A percentile compares a stretch with the other conserved stretches of the same genome.
These are phyloP conservation scores for Microtus oregoni DNA, from an alignment of 2,113 vertebrate species.

Conservation along the genomic window DNA sequence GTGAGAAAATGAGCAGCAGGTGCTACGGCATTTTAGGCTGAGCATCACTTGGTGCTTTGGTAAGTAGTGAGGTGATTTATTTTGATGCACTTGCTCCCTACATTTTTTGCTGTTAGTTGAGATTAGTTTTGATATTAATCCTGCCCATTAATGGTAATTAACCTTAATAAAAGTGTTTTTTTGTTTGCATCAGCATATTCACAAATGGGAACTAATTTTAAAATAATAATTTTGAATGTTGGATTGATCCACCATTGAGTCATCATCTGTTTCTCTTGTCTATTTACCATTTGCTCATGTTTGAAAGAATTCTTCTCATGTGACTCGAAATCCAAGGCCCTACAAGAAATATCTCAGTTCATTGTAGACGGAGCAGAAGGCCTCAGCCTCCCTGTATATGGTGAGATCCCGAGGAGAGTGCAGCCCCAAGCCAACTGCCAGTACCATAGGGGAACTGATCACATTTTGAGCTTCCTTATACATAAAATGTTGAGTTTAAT, in stretches of 20 bases:
- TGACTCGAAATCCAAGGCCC: neutral
- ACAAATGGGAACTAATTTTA: slow-evolving; percentile 7
- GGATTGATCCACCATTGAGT: neutral
- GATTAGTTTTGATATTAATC: slow-evolving; percentile 46
- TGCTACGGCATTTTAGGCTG: neutral
- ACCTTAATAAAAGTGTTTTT: neutral
- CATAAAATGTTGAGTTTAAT: neutral
- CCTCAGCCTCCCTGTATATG: neutral
- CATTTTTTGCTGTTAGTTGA: neutral
- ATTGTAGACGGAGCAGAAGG: neutral
- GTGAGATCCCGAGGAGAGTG: neutral
- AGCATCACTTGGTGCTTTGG: neutral
- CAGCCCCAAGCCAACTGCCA: neutral
- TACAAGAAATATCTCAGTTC: neutral
- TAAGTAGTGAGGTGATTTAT: neutral
- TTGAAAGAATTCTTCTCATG: neutral
- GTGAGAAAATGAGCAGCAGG: neutral
- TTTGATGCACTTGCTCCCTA: neutral
- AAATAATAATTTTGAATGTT: slow-evolving; percentile 3
- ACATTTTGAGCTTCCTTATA: neutral
- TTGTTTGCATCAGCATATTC: slow-evolving; percentile 7
- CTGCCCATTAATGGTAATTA: neutral
- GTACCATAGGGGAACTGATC: neutral
- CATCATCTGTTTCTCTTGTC: slow-evolving; percentile 19
- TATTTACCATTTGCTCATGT: slow-evolving; percentile 2